Base-by-base conservation (phyloP, 2,113 vertebrate species). In the Alligator mississippiensis region DNA sequence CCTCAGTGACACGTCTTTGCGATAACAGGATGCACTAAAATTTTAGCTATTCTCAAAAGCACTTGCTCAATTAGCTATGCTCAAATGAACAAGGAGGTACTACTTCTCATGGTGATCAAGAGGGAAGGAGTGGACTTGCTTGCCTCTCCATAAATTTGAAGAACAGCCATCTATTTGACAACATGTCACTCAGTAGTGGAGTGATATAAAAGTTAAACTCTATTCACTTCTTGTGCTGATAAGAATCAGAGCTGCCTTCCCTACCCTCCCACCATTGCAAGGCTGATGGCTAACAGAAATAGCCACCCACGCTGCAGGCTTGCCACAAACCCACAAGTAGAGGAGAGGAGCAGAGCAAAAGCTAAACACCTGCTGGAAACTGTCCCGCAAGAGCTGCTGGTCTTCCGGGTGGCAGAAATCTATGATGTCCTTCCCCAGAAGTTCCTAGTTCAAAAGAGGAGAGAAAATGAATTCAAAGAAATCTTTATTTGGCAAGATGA, bases 381-480 rank as follows among this genome's bases (percentile, higher is more conserved):
- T 99, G 97, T 99, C 99, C 95, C 98, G 98, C 85, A 99, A 92
- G 79, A 99, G 98, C 59, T 99, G 98, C 25, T 99, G 99, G 92
- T 99, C 99, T 94, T 99, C 99, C 0, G 98, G 99, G 88, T 99
- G 99, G 92, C 99, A 98, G 27, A 99, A 98, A 62, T 99, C 99
- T n/a, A 99, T 97, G 72, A 99, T 98, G 94, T 98, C 98, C 92
- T 99, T 99, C 64, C 99, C 99, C 97, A 99, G 95, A 55, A 99
- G 98, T 15, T 99, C 99, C 99, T 99, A 82, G 25, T 74, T 68
- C 58, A 5, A 54, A 64, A 77, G 55, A 76, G 84, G 12, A 75
- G 82, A 13, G 27, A n/a, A 92, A 96, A 70, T 88, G 13, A 94
- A 55, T 68, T 9, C 0, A 3, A 30, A 34, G 61, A 58, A 75